phyloP scores from a whole-genome alignment of 37 sponge, comb jelly and placozoan genomes.

The Cliona cf. orientalis region DNA sequence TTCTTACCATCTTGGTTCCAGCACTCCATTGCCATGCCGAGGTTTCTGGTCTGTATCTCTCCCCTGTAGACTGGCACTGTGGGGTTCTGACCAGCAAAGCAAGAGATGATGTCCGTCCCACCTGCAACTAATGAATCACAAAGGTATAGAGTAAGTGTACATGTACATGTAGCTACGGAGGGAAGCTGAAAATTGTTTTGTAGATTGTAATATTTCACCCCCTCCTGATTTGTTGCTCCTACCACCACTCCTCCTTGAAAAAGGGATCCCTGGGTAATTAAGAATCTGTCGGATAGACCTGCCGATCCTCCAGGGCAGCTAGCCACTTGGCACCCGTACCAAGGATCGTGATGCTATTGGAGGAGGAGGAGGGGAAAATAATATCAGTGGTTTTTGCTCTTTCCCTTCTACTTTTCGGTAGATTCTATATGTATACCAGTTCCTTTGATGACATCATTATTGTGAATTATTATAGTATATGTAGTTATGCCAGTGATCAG shows the following conservation, averaged over 20 bases:
- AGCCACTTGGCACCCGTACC: conserved; percentile 97
- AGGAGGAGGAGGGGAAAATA: too few species aligned
- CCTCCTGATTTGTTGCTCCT: too few species aligned
- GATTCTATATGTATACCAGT: too few species aligned
- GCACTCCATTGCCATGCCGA: conserved; percentile 94
- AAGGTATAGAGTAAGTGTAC: too few species aligned
- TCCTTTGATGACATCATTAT: conserved; percentile 86
- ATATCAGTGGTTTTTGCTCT: too few species aligned
- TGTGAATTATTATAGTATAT: conserved; percentile 80
- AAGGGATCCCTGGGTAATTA: too few species aligned
- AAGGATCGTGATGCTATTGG: conserved; percentile 88
- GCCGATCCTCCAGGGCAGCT: conserved; percentile 82
- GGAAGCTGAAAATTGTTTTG: too few species aligned
- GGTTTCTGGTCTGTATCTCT: conserved; percentile 91
- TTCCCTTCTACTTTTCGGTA: too few species aligned
- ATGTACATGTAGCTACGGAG: too few species aligned
- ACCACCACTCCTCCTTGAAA: too few species aligned
- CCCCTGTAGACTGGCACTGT: conserved; percentile 92
- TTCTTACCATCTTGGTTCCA: conserved; percentile 81
- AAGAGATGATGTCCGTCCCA: conserved; percentile 99
- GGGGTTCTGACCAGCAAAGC: conserved; percentile 93
- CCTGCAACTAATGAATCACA: too few species aligned
- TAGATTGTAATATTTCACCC: too few species aligned
- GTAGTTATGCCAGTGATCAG: conserved; percentile 95
- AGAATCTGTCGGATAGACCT: conserved; percentile 43